A percentile compares a stretch with the other conserved stretches of the same genome.
Conservation (phyloP, 2,113 vertebrate genomes). For the Anas platyrhynchos region DNA sequence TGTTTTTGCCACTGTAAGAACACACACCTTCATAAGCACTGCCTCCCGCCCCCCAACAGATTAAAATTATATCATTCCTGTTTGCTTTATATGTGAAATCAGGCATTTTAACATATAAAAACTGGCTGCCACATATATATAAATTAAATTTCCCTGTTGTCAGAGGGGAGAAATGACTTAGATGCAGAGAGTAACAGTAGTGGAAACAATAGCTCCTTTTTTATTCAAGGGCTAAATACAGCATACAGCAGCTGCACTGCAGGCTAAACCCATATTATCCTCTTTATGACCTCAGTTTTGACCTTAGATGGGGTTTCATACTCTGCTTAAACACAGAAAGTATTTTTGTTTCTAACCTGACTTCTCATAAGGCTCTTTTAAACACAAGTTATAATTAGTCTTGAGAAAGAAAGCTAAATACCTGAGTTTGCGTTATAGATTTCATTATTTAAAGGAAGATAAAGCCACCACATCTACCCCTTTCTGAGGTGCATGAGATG, state of each 20-base stretch:
- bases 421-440: background rate
- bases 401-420: background rate
- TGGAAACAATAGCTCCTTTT: constrained; percentile 48
- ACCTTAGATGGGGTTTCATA: constrained; percentile 45
- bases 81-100: background rate
- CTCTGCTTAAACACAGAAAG: background rate
- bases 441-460: background rate
- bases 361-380: background rate
- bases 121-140: background rate
- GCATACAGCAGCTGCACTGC: constrained; percentile 20
- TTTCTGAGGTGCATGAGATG: background rate
- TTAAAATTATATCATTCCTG: background rate
- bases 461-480: background rate
- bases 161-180: background rate
- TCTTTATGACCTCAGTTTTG: constrained; percentile 45
- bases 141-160: background rate
- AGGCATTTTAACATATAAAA: background rate
- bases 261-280: constrained; percentile 51
- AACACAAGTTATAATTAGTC: background rate
- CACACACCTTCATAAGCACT: background rate
- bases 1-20: background rate
- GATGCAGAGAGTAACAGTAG: constrained; percentile 20
- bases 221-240: constrained; percentile 48
- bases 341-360: constrained; percentile 48
- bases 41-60: background rate